Percentiles rank a stretch among this genome's conserved stretches.
phyloP scores from a whole-genome alignment of 2,888 invertebrate species.

The Drepanosiphum platanoidis region DNA sequence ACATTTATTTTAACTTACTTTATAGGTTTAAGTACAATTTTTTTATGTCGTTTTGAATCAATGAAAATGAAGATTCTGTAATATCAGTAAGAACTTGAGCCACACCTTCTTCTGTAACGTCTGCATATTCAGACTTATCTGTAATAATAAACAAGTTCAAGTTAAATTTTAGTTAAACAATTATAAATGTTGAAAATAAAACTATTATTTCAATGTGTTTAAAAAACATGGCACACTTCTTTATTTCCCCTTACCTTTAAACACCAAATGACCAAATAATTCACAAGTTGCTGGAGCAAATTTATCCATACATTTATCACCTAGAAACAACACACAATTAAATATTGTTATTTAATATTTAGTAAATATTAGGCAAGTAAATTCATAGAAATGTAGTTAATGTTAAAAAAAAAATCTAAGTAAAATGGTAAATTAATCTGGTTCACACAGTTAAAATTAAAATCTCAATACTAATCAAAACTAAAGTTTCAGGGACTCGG shows the following conservation, averaged over 20 bases:
- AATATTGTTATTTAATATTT: slow-evolving; percentile 39
- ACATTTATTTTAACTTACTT: slow-evolving; percentile 36
- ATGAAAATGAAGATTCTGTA: slow-evolving; percentile 65
- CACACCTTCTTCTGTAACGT: slow-evolving; percentile 65
- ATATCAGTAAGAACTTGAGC: slow-evolving; percentile 64
- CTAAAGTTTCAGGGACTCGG: no score
- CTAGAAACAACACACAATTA: no score
- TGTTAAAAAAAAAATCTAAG: no score
- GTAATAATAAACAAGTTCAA: slow-evolving; percentile 39
- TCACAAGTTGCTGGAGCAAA: slow-evolving; percentile 82
- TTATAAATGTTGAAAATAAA: slow-evolving; percentile 21
- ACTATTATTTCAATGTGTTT: background rate
- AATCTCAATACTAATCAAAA: slow-evolving; percentile 66
- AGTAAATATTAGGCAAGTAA: slow-evolving; percentile 31
- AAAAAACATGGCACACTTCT: background rate
- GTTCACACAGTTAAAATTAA: no score
- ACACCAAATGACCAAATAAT: slow-evolving; percentile 79
- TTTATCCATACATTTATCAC: slow-evolving; percentile 71
- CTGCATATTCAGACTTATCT: slow-evolving; percentile 65
- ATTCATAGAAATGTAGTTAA: no score
- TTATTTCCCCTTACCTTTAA: slow-evolving; percentile 77
- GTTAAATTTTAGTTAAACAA: background rate
- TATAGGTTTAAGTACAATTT: slow-evolving; percentile 60
- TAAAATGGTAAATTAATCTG: no score
- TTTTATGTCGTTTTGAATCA: slow-evolving; percentile 64